These are phyloP conservation scores for Elymnias hypermnestra DNA, from an alignment of 1,140 invertebrate species.

Conservation along the genomic window DNA sequence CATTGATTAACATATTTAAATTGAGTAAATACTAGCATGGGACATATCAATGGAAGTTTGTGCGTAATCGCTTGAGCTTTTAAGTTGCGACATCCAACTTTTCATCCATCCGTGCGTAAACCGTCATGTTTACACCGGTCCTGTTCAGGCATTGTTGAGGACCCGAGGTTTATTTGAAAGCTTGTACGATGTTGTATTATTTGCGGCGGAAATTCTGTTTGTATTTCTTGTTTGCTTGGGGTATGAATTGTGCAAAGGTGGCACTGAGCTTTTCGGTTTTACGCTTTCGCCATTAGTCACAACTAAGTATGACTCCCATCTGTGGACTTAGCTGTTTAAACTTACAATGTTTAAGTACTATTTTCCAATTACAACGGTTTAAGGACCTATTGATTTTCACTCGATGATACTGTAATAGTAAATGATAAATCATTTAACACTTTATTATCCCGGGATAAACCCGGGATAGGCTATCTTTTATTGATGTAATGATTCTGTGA, in stretches of 20 bases:
- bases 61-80: not conserved
- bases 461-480: no score
- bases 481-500: no score
- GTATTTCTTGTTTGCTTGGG: slow-evolving; percentile 16
- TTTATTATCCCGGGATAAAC: no score
- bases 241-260: slow-evolving; percentile 20
- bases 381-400: no score
- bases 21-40: no score
- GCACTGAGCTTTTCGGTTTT: slow-evolving; percentile 14
- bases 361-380: no score
- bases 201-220: slow-evolving; percentile 21
- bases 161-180: slow-evolving; percentile 28
- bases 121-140: slow-evolving; percentile 27
- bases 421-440: no score
- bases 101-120: slow-evolving; percentile 23
- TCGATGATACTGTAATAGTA: no score
- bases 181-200: slow-evolving; percentile 20
- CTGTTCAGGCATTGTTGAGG: slow-evolving; percentile 32
- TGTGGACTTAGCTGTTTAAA: no score
- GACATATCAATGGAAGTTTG: no score
- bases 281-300: slow-evolving; percentile 8
- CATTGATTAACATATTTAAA: no score
- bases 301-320: slow-evolving; percentile 23
- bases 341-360: no score
- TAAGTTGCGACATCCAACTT: slow-evolving; percentile 7